phyloP scores from a whole-genome alignment of 2,113 vertebrate genomes.

The Cervus canadensis region DNA sequence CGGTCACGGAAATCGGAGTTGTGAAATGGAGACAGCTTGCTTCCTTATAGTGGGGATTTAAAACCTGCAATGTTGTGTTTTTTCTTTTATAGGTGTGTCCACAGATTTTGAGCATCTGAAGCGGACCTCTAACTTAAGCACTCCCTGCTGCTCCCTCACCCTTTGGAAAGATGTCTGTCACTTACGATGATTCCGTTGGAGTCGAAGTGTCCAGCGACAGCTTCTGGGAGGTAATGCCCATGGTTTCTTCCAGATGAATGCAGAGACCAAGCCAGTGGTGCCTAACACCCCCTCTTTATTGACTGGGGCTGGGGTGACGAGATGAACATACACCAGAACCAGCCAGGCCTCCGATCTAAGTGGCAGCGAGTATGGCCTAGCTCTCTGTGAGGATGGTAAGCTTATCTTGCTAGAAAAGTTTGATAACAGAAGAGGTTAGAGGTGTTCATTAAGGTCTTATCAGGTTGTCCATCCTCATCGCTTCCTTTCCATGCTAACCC shows the following conservation, averaged over 20 bases:
- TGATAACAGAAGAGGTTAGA: background rate
- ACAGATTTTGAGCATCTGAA: slow-evolving; percentile 62
- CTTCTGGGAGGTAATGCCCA: slow-evolving; percentile 95
- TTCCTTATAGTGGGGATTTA: background rate
- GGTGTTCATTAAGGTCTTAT: background rate
- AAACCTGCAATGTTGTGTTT: background rate
- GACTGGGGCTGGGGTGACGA: background rate
- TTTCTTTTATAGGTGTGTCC: slow-evolving; percentile 49
- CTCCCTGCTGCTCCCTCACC: background rate
- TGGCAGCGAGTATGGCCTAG: background rate
- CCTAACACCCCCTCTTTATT: background rate
- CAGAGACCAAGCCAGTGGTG: background rate
- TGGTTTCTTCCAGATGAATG: background rate
- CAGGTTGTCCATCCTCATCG: background rate
- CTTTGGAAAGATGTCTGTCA: slow-evolving; percentile 89
- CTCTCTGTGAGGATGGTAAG: background rate
- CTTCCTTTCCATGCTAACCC: background rate
- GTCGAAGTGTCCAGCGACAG: slow-evolving; percentile 96
- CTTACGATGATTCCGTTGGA: slow-evolving; percentile 90
- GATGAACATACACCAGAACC: background rate
- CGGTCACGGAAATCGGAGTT: background rate
- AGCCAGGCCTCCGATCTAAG: background rate
- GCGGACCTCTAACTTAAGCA: background rate
- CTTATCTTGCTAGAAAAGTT: background rate
- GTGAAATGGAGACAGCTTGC: background rate